phyloP scores from a whole-genome alignment of 2,113 vertebrate genomes.

The Dolichotis patagonum region DNA sequence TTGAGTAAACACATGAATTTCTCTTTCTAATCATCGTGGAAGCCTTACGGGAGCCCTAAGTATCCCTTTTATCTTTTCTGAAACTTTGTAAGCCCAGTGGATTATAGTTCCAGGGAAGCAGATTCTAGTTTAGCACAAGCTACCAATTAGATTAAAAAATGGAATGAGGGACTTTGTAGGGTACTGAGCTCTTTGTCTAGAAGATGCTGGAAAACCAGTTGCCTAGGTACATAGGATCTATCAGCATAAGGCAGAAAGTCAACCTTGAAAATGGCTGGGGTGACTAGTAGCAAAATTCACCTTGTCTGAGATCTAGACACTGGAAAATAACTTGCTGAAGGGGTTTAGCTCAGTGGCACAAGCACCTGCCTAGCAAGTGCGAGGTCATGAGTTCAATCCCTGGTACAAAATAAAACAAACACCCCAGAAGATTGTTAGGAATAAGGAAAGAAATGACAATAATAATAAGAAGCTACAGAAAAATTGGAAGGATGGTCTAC shows the following conservation, averaged over 20 bases:
- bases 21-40: not conserved
- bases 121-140: constrained; percentile 50
- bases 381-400: too few species aligned
- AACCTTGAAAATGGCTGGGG: not conserved
- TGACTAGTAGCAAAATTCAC: not conserved
- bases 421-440: not conserved
- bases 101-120: constrained; percentile 41
- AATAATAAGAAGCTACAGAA: not conserved
- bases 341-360: too few species aligned
- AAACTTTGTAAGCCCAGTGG: constrained; percentile 10
- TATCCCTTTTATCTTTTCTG: constrained; percentile 9
- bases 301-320: not conserved
- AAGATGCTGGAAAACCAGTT: not conserved
- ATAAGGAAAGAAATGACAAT: not conserved
- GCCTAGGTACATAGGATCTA: not conserved
- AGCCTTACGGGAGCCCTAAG: not conserved
- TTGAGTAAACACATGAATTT: constrained; percentile 37
- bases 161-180: not conserved
- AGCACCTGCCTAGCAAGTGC: too few species aligned
- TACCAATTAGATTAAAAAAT: constrained; percentile 42
- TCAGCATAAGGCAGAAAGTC: not conserved
- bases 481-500: not conserved
- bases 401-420: too few species aligned
- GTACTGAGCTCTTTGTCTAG: not conserved
- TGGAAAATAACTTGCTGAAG: not conserved